A percentile compares a stretch with the other conserved stretches of the same genome.
These are phyloP conservation scores for Drosophila ohnishii DNA, from an alignment of 1,140 invertebrate genomes.

Conservation along the genomic window DNA sequence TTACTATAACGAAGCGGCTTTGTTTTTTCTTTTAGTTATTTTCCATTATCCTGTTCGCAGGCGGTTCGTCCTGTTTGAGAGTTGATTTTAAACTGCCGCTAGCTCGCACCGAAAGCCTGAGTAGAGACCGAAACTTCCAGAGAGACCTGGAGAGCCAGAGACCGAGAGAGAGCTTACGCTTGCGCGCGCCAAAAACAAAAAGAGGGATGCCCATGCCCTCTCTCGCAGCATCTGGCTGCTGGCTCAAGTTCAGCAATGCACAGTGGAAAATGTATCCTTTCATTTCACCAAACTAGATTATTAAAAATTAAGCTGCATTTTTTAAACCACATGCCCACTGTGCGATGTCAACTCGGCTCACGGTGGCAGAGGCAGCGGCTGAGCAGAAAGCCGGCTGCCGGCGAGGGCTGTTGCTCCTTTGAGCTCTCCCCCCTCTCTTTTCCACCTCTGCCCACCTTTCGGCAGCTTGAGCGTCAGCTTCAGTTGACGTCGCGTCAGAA, in stretches of 20 bases:
- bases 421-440: constrained; percentile 10
- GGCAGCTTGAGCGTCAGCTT: constrained; percentile 35
- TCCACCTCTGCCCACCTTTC: constrained; percentile 36
- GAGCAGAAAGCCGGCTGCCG: constrained; percentile 52
- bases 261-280: constrained; percentile 8
- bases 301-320: too few relatives aligned
- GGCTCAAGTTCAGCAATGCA: constrained; percentile 37
- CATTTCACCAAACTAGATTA: neutral
- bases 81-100: constrained; percentile 58
- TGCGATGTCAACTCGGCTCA: constrained; percentile 13
- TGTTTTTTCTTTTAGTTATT: constrained; percentile 7
- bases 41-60: constrained; percentile 35
- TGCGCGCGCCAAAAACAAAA: constrained; percentile 68
- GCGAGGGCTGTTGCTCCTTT: constrained; percentile 71
- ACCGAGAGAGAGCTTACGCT: constrained; percentile 58
- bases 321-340: neutral
- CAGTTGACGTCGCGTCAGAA: constrained; percentile 40
- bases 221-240: constrained; percentile 57
- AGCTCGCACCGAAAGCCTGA: constrained; percentile 32
- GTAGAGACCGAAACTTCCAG: constrained; percentile 55
- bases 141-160: constrained; percentile 37
- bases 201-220: constrained; percentile 22
- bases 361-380: constrained; percentile 4
- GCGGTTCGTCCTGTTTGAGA: constrained; percentile 66
- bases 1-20: constrained; percentile 32